A percentile compares a stretch with the other conserved stretches of the same genome.
phyloP scores from a whole-genome alignment of 1,140 invertebrate species.

The Theocolax elegans region DNA sequence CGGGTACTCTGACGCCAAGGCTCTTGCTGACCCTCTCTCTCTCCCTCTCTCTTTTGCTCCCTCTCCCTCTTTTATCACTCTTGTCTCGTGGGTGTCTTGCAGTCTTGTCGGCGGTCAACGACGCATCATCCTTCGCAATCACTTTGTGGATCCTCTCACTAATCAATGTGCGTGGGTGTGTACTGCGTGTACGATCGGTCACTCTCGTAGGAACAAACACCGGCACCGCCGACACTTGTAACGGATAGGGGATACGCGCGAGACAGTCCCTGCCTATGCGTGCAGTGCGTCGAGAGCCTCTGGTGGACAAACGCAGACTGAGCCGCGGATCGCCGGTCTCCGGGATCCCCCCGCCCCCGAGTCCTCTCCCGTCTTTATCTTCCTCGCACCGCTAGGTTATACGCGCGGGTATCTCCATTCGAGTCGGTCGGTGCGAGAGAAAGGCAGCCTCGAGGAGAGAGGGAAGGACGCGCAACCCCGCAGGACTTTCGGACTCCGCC shows the following conservation, averaged over 20 bases:
- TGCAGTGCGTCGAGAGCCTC: too few species aligned
- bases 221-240: too few species aligned
- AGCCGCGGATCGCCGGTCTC: slow-evolving; percentile 52
- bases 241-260: too few species aligned
- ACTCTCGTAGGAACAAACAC: not conserved
- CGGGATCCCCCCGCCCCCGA: slow-evolving; percentile 56
- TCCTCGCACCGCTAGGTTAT: slow-evolving; percentile 26
- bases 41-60: too few species aligned
- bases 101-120: too few species aligned
- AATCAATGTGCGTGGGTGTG: too few species aligned
- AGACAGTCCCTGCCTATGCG: too few species aligned
- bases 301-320: slow-evolving; percentile 66
- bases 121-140: too few species aligned
- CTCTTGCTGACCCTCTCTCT: slow-evolving; percentile 49
- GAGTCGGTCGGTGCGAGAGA: not conserved
- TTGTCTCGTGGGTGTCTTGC: too few species aligned
- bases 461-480: slow-evolving; percentile 5
- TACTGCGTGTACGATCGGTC: not conserved
- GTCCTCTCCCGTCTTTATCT: slow-evolving; percentile 57
- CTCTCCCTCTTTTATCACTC: too few species aligned
- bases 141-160: too few species aligned
- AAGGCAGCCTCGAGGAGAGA: too few species aligned
- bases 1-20: slow-evolving; percentile 49
- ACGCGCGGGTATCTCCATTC: not conserved
- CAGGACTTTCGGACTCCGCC: slow-evolving; percentile 50